These are phyloP conservation scores for Dexiosoma caninum DNA, from an alignment of 2,888 invertebrate genomes.

Conservation along the genomic window DNA sequence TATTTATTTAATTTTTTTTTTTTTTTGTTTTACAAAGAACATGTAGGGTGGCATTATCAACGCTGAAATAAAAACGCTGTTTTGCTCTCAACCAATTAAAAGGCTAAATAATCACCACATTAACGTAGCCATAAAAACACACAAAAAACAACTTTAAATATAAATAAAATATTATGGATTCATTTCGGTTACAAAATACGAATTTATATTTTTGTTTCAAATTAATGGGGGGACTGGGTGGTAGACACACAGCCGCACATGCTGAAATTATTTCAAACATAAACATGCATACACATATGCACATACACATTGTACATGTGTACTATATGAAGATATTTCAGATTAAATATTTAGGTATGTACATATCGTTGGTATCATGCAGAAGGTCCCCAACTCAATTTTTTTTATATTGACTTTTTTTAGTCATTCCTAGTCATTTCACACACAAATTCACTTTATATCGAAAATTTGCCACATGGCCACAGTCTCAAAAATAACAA, in stretches of 20 bases:
- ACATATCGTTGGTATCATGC: no score
- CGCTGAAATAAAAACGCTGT: constrained; percentile 40
- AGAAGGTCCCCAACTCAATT: no score
- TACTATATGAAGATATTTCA: constrained; percentile 3
- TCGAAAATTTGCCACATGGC: no score
- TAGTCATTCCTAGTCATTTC: no score
- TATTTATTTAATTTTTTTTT: no score
- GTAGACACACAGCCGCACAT: background rate
- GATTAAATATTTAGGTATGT: no score
- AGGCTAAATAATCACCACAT: constrained; percentile 63
- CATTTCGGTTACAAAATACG: constrained; percentile 5
- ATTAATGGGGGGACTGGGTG: constrained; percentile 13
- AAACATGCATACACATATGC: background rate
- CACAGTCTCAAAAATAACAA: no score
- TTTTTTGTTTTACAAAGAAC: background rate
- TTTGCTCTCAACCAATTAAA: constrained; percentile 59
- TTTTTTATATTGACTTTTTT: no score
- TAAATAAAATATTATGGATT: constrained; percentile 49
- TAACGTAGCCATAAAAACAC: constrained; percentile 51
- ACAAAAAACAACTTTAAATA: constrained; percentile 34
- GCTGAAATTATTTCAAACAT: constrained; percentile 15
- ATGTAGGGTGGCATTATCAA: constrained; percentile 51
- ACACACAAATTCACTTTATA: no score
- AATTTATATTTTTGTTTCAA: constrained; percentile 24
- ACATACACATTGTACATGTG: no score